Percentiles rank a stretch among this genome's conserved stretches.
These are phyloP conservation scores for Drosophila leonis DNA, from an alignment of 2,888 invertebrate genomes.

Conservation along the genomic window DNA sequence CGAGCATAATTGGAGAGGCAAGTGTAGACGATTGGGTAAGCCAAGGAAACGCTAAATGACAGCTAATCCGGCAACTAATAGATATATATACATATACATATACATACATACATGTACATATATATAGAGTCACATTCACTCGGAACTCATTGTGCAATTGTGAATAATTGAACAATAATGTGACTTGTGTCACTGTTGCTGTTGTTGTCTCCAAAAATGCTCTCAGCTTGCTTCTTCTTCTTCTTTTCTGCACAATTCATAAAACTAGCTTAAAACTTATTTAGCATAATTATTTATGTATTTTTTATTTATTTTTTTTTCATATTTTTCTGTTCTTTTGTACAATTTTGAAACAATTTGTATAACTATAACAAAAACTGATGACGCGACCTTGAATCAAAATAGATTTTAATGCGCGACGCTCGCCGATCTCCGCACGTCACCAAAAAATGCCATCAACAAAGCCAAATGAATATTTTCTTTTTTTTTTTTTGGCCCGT, in stretches of 20 bases:
- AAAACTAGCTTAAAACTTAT: neutral
- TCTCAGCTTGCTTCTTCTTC: conserved; percentile 2
- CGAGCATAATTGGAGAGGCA: conserved; percentile 18
- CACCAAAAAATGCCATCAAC: conserved; percentile 69
- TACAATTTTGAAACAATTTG: conserved; percentile 30
- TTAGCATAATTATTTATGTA: neutral
- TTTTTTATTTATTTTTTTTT: neutral
- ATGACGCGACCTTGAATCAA: conserved; percentile 77
- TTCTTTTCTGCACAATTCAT: conserved; percentile 6
- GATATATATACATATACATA: conserved; percentile 28
- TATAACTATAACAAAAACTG: conserved; percentile 55
- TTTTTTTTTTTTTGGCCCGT: conserved; percentile 13
- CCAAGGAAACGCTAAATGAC: conserved; percentile 35
- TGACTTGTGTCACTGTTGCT: neutral
- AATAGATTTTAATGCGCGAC: conserved; percentile 74
- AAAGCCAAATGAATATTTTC: conserved; percentile 23
- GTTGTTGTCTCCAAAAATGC: conserved; percentile 35
- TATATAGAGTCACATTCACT: conserved; percentile 13
- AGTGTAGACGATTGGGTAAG: conserved; percentile 24
- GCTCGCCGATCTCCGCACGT: conserved; percentile 67
- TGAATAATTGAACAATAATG: conserved; percentile 77
- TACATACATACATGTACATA: no score
- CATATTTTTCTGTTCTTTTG: neutral
- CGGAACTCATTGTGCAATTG: conserved; percentile 60
- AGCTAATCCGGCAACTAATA: conserved; percentile 66